Evolutionary conservation across 2,888 invertebrate species (phyloP).

Genomic region (Drosophila atripex): DNA sequence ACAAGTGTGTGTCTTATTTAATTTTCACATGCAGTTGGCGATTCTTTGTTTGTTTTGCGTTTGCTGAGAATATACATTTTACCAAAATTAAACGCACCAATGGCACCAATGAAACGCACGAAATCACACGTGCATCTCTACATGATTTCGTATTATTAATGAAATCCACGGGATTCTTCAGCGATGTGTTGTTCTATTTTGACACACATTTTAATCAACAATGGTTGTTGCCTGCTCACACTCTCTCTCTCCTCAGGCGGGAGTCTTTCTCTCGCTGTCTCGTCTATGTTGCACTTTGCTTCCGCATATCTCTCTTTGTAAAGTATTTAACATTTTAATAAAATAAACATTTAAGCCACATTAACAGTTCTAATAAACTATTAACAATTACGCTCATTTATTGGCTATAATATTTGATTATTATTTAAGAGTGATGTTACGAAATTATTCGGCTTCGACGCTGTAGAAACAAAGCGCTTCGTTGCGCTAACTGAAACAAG

Average conservation of each 20-base stretch:
- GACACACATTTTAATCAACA: conserved; percentile 72
- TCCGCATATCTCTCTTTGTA: conserved; percentile 36
- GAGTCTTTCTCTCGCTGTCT: conserved; percentile 4
- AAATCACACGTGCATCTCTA: conserved; percentile 21
- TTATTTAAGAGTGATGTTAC: conserved; percentile 21
- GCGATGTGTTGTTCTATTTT: conserved; percentile 41
- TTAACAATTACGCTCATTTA: background rate
- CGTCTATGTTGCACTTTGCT: conserved; percentile 25
- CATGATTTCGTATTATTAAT: conserved; percentile 25
- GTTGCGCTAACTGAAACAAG: conserved; percentile 23
- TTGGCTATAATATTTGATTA: conserved; percentile 2
- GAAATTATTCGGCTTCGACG: conserved; percentile 30
- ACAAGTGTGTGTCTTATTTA: conserved; percentile 36
- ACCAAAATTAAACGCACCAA: conserved; percentile 23
- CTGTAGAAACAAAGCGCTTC: conserved; percentile 25
- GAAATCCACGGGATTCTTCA: conserved; percentile 13
- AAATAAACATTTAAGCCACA: background rate
- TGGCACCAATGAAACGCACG: background rate
- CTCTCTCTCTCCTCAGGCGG: conserved; percentile 2
- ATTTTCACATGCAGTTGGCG: conserved; percentile 45
- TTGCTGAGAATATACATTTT: conserved; percentile 7
- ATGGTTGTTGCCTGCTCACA: conserved; percentile 22
- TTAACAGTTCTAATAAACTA: too few species aligned
- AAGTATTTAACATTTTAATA: background rate
- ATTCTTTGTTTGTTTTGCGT: conserved; percentile 36